Percentiles rank a stretch among this genome's conserved stretches.
Evolutionary conservation across 2,797 vertebrate genomes (phyloP).

Genomic region (Falco rusticolus): DNA sequence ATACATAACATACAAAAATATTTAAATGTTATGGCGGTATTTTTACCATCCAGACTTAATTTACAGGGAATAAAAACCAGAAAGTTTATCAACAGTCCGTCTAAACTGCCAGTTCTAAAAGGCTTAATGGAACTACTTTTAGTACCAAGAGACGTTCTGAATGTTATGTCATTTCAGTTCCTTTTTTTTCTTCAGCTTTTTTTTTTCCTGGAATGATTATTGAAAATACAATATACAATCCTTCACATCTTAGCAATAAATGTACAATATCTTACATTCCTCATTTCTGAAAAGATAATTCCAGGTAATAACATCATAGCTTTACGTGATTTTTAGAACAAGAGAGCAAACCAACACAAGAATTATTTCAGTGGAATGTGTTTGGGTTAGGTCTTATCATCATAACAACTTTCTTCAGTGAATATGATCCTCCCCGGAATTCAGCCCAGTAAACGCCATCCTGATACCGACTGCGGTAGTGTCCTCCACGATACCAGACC

Average conservation of each 20-base stretch:
- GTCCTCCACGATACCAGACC: slow-evolving; percentile 97
- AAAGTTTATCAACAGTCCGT: slow-evolving; percentile 46
- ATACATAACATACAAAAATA: slow-evolving; percentile 70
- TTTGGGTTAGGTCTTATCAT: slow-evolving; percentile 99
- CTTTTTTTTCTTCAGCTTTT: background rate
- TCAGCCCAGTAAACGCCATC: slow-evolving; percentile 99
- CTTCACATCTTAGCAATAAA: slow-evolving; percentile 20
- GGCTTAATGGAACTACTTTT: background rate
- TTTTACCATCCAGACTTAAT: slow-evolving; percentile 59
- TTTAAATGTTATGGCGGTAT: slow-evolving; percentile 49
- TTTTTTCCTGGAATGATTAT: slow-evolving; percentile 16
- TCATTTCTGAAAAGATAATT: slow-evolving; percentile 28
- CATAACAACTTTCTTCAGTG: slow-evolving; percentile 90
- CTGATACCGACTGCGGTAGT: slow-evolving; percentile 97
- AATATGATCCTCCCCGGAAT: slow-evolving; percentile 96
- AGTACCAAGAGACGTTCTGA: background rate
- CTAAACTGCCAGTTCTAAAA: slow-evolving; percentile 30
- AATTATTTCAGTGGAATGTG: slow-evolving; percentile 88
- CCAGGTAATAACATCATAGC: background rate
- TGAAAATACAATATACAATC: slow-evolving; percentile 53
- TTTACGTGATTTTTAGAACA: background rate
- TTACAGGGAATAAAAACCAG: slow-evolving; percentile 37
- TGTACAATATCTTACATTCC: slow-evolving; percentile 68
- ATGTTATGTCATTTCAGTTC: background rate
- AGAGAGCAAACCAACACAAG: background rate